Evolutionary conservation across 2,113 vertebrate genomes (phyloP), one percentile per base, ranked within the genome.

Genomic region (Oostethus manadensis): DNA sequence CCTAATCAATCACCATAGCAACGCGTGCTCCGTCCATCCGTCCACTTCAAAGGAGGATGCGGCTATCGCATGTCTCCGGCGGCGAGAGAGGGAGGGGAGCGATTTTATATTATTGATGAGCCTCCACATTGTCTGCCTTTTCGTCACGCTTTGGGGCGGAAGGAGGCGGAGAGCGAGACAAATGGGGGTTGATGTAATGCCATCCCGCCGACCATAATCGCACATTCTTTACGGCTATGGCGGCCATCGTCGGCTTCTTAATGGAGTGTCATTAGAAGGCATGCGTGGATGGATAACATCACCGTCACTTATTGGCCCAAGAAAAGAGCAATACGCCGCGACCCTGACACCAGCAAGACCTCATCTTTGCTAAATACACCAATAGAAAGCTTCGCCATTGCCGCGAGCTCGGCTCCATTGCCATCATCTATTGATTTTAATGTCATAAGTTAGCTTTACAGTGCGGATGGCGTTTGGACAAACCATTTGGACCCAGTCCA

Each of bases 41-140:
- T 79, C 58, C 23, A 26, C 33, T 65, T 17, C 38, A 40, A 42
- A 70, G 71, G 74, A 81, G 60, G 61, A 33, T 61, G 73, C 53
- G 22, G 10, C 13, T 66, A 43, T 86, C 61, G 16, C 45, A n/a
- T 84, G 68, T 51, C 74, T 54, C 60, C 59, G 23, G 42, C 48
- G 64, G 80, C 80, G 77, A 70, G 77, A 81, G 80, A 86, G 51
- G 75, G 78, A 74, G 78, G 68, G 45, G 53, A 55, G 68, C 56
- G 60, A 83, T 66, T 67, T 61, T 71, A 22, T 69, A 83, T 84
- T 80, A 86, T 86, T 87, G 55, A 80, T 82, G 68, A 85, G 66
- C 33, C 64, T 71, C 68, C 42, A 70, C 71, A 74, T 79, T 69
- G 68, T 68, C 53, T 75, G 64, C 48, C 46, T 61, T 44, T 63